Evolutionary conservation across 2,797 vertebrate species (phyloP), one percentile per base, ranked within the genome.

Genomic region (Danio tinwini): DNA sequence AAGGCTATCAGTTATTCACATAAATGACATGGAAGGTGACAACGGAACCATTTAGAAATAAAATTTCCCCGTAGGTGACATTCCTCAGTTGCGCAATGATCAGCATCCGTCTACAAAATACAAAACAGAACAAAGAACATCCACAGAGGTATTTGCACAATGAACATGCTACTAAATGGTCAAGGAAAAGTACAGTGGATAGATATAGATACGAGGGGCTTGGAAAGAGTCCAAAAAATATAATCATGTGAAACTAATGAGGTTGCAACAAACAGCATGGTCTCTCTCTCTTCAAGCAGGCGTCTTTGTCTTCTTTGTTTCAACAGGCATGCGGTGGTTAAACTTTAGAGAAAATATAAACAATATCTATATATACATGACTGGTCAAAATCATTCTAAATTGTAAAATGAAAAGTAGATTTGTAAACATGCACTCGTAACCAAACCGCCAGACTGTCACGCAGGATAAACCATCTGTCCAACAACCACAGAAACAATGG

Each of bases 351-450:
- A 89, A 92, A 92, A 92, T 87, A 88, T 89, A 90, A 92, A 93
- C 91, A 92, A 88, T 91, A 91, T 85, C 74, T 84, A 84, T 91
- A 82, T 90, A 91, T 89, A 92, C 84, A 89, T 74, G 85, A 85
- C 83, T 80, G 79, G 89, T 87, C 85, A 83, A 90, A 92, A 92
- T 82, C 81, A 88, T 87, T 86, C 84, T 81, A 81, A 81, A 83
- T 88, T 85, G 75, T 76, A 92, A 88, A 90, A 89, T 88, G 84
- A 90, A 91, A 87, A 87, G 79, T 87, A 85, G 88, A 29, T 29
- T 83, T 92, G 93, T 93, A 93, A 94, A 94, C 93, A 94, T 93
- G 92, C 93, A 93, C 92, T 91, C 91, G 82, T 53, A 88, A 88
- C 89, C 62, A 89, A 89, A 87, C 40, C 76, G 77, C 80, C 90